Evolutionary conservation across 2,797 vertebrate species (phyloP), one percentile per base, ranked within the genome.

Genomic region (Corythornis leucogaster): DNA sequence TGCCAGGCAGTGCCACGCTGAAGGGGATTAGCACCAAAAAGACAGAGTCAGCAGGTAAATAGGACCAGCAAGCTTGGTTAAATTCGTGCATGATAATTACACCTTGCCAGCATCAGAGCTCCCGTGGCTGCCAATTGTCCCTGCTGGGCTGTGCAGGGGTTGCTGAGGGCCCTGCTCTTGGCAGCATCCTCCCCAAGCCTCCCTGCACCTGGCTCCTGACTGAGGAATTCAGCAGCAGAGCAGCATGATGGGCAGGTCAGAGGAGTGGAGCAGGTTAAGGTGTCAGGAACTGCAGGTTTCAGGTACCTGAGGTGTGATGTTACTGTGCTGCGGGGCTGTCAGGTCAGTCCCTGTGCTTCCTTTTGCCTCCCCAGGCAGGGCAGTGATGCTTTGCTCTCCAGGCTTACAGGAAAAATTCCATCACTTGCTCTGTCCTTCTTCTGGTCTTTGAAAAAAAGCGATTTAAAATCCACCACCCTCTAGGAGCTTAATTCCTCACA

Each of bases 101-200:
- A 0, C 33, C 2, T 51, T 2, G 0, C 43, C 11, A 0, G 43
- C 43, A 28, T 57, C 69, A 10, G 77, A n/a, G 54, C 59, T 87
- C 35, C 0, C 38, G 66, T 11, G 31, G 51, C 51, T 81, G 75
- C n/a, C 0, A 4, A 3, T 12, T 3, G 5, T 63, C 38, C 61
- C 28, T 57, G 77, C 62, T 17, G 21, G 24, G 26, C 0, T 9
- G 2, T 6, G 63, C 18, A 15, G 70, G 83, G 33, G 71, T 71
- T 68, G 67, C 54, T 40, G 50, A 11, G 66, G n/a, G 58, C 79
- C 16, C 2, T 54, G 77, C 68, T 73, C 69, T 33, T 30, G 79
- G 30, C 46, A 5, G n/a, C 51, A 3, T 45, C 71, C n/a, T 42
- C 57, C 50, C 35, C 12, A 5, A 2, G 6, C 40, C 45, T 19